phyloP scores from a whole-genome alignment of 2,113 vertebrate species.

The Heterocephalus glaber region DNA sequence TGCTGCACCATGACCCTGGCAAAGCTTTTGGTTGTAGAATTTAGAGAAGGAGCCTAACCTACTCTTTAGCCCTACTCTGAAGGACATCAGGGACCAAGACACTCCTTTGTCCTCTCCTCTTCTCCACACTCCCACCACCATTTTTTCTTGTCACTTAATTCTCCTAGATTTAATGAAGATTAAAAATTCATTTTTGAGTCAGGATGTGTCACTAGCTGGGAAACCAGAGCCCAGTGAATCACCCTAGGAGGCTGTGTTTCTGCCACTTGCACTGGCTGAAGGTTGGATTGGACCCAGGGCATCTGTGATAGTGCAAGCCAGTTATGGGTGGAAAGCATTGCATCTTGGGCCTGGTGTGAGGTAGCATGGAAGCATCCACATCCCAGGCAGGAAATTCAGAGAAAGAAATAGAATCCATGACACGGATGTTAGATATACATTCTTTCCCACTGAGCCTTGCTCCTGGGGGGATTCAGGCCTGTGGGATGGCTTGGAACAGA shows the following conservation, averaged over 20 bases:
- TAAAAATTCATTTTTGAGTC: slow-evolving; percentile 54
- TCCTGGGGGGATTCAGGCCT: slow-evolving; percentile 51
- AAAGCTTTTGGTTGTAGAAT: background rate
- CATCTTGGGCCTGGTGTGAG: background rate
- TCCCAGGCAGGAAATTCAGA: slow-evolving; percentile 14
- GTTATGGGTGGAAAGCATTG: background rate
- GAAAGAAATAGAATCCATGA: slow-evolving; percentile 27
- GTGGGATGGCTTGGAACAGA: slow-evolving; percentile 41
- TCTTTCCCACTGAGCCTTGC: slow-evolving; percentile 62
- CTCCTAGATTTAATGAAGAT: slow-evolving; percentile 58
- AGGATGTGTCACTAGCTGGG: slow-evolving; percentile 43
- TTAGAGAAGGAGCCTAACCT: background rate
- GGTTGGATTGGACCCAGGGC: background rate
- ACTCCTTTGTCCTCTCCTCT: background rate
- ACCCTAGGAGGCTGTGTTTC: background rate
- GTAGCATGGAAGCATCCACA: background rate
- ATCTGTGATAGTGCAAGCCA: background rate
- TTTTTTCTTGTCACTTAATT: background rate
- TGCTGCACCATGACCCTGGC: too few relatives aligned
- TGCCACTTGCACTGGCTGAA: background rate
- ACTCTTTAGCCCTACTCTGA: background rate
- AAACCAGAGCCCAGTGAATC: slow-evolving; percentile 44
- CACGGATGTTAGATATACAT: slow-evolving; percentile 50
- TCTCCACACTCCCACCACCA: background rate
- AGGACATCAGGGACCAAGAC: background rate